A percentile compares a stretch with the other conserved stretches of the same genome.
Conservation (phyloP, 2,113 vertebrate genomes). For the Catharus fuscescens region DNA sequence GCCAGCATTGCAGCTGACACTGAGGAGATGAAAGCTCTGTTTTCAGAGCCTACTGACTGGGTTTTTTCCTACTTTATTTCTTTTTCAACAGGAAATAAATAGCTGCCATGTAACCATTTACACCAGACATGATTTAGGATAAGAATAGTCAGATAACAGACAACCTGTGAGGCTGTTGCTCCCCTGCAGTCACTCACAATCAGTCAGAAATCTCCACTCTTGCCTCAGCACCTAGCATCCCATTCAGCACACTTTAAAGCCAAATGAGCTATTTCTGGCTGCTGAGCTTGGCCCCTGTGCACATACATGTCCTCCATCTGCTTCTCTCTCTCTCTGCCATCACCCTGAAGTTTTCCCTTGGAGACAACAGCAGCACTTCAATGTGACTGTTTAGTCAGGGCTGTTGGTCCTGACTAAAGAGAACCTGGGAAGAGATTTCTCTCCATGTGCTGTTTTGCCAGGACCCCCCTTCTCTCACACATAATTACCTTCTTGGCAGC, state of each 20-base stretch:
- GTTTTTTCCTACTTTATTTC: not conserved
- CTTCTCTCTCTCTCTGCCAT: not conserved
- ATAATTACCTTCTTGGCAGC: conserved; percentile 91
- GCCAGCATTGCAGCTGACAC: not conserved
- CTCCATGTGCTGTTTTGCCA: not conserved
- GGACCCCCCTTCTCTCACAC: not conserved
- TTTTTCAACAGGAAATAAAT: not conserved
- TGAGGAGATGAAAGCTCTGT: not conserved
- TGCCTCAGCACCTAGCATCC: not conserved
- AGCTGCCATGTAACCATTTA: not conserved
- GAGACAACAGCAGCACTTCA: not conserved
- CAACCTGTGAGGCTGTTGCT: not conserved
- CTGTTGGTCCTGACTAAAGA: not conserved
- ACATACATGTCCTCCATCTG: not conserved
- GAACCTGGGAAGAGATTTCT: not conserved
- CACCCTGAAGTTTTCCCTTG: not conserved
- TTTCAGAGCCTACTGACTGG: not conserved
- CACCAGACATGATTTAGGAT: not conserved
- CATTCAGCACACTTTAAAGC: not conserved
- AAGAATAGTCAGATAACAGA: not conserved
- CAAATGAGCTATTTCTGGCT: not conserved
- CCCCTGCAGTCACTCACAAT: not conserved
- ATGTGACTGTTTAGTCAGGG: not conserved
- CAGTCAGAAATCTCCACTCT: not conserved
- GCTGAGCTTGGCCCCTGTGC: not conserved